Evolutionary conservation across 2,888 invertebrate species (phyloP).

Genomic region (Taphrorychus bicolor): DNA sequence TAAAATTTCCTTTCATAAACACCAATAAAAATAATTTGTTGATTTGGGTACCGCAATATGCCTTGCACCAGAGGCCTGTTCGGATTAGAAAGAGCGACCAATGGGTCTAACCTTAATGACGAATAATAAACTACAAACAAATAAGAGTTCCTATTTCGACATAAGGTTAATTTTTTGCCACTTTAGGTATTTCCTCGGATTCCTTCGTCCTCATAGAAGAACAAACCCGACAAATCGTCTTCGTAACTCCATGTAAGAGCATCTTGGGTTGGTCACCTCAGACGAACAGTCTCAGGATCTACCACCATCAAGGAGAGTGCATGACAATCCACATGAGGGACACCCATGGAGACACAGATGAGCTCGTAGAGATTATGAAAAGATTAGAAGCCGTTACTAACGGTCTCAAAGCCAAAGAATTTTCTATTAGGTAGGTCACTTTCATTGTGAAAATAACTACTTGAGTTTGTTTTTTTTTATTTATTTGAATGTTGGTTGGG

Average conservation of each 20-base stretch:
- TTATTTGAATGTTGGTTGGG: no score
- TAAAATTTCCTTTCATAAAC: no score
- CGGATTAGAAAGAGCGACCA: no score
- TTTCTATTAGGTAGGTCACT: constrained; percentile 72
- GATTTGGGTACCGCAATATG: no score
- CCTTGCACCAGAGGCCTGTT: no score
- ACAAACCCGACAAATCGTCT: constrained; percentile 79
- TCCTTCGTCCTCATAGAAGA: constrained; percentile 88
- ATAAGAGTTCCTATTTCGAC: no score
- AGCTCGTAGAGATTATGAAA: constrained; percentile 78
- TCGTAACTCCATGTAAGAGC: constrained; percentile 83
- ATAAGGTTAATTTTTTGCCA: not conserved
- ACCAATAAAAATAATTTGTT: no score
- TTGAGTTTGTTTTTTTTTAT: not conserved
- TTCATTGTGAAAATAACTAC: no score
- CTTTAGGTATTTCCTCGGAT: constrained; percentile 74
- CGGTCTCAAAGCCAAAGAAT: constrained; percentile 79
- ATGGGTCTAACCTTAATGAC: no score
- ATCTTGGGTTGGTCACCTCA: constrained; percentile 72
- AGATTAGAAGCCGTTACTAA: constrained; percentile 82
- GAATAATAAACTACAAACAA: no score
- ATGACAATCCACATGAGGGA: constrained; percentile 80
- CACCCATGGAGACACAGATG: constrained; percentile 71
- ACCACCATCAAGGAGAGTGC: constrained; percentile 94
- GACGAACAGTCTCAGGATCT: constrained; percentile 75